Evolutionary conservation across 2,888 invertebrate genomes (phyloP), one percentile per base, ranked within the genome.

Genomic region (Platycheirus albimanus): DNA sequence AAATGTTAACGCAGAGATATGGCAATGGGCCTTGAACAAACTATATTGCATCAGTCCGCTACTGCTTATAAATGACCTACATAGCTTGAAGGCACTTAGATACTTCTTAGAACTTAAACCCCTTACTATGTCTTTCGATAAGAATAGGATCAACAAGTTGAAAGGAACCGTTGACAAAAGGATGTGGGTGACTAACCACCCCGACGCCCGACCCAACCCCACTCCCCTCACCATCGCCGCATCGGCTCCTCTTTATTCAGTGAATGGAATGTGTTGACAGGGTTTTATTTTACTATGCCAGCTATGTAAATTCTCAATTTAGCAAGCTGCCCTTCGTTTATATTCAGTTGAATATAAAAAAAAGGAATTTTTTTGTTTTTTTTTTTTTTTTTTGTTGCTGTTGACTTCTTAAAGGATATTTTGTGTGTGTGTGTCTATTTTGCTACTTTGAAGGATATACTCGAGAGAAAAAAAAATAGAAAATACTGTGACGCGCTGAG

Each of bases 121-220:
- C 19, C 28, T 36, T 13, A 3, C 17, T 38, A 8, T 49, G n/a
- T 24, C 19, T 43, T 51, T 17, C 17, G 24, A 58, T 47, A 51
- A 63, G 70, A 70, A 76, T 63, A 28, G 63, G 67, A 79, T 79
- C 78, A 79, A 79, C 78, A 79, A 79, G 78, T 74, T 47, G 61
- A 61, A 67, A 67, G 58, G 30, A 74, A 54, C 66, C 56, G 47
- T 33, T 8, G 11, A 36, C n/a, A n/a, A 8, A 36, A 38, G 7
- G 28, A 67, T 2, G 47, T 3, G 19, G n/a, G 49, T n/a, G n/a
- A n/a, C n/a, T n/a, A n/a, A n/a, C n/a, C n/a, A n/a, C n/a, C n/a
- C n/a, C n/a, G n/a, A n/a, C n/a, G n/a, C n/a, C n/a, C n/a, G n/a
- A n/a, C n/a, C n/a, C n/a, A n/a, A n/a, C n/a, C n/a, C n/a, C n/a